Base-by-base conservation (phyloP, 2,113 vertebrate genomes). In the Alaudala cheleensis region DNA sequence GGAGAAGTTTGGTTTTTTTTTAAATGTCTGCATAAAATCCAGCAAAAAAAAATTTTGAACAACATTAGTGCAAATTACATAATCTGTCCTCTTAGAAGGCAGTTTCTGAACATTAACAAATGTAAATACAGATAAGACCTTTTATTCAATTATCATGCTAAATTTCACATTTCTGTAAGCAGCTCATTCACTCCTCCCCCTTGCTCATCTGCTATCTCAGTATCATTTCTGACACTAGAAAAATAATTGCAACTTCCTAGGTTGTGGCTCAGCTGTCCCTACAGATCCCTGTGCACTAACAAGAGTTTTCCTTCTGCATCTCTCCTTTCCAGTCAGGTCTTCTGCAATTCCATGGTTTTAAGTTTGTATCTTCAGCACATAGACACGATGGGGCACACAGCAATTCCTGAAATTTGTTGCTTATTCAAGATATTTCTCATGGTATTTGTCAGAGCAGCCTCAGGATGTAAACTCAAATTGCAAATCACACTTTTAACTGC, bases 81-180 rank as follows among this genome's bases (percentile, higher is more conserved):
- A 28, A 80, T 79, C 40, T 72, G 12, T 50, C 10, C n/a, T 58
- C 56, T 81, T 62, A 74, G 62, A 86, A 10, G 76, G 26, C 86
- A 88, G 82, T 77, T 96, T 74, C 77, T 94, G 76, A 89, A 42
- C 47, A 89, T 74, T 83, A 86, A 62, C 39, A 73, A 77, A 47
- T 0, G 0, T 60, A 93, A 80, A 56, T 28, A 77, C 3, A 88
- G 95, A 88, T 92, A 92, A 90, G 29, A 69, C 34, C 67, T 92
- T 88, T 62, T 39, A 92, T 86, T 81, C 39, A 77, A 54, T 72
- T 83, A 90, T 88, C 88, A 26, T 12, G 58, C 54, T 80, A 58
- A 69, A 92, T 76, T 69, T 94, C 67, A 66, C 39, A 5, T 88
- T 88, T 93, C 88, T 94, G 94, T 54, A 92, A 92, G 94, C 33